Conservation (phyloP, 2,113 vertebrate genomes). For the Balaenoptera acutorostrata region DNA sequence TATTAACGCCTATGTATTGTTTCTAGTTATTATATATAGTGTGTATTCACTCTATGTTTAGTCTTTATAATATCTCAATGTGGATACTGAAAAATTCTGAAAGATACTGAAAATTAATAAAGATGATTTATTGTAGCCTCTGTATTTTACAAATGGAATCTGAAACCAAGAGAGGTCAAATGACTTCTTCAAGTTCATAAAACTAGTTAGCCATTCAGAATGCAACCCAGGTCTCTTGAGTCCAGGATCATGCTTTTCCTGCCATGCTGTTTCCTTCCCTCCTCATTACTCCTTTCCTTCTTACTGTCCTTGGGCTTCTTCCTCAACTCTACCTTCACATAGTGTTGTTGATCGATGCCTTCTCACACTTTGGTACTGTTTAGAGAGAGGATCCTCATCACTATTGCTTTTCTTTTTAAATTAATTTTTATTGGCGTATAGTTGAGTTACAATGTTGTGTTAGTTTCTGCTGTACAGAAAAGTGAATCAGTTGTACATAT, state of each 20-base stretch:
- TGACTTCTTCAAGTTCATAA: not conserved
- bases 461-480: too few relatives aligned
- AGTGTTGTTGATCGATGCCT: not conserved
- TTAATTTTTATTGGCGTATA: too few relatives aligned
- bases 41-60: not conserved
- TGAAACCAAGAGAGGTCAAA: not conserved
- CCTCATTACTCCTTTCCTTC: not conserved
- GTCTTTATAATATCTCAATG: not conserved
- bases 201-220: not conserved
- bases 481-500: too few relatives aligned
- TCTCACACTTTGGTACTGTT: not conserved
- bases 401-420: not conserved
- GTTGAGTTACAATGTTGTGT: too few relatives aligned
- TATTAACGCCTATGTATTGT: not conserved
- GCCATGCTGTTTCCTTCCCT: rapidly evolving
- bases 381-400: not conserved
- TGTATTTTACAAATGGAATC: not conserved
- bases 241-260: not conserved
- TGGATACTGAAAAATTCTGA: not conserved
- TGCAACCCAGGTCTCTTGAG: rapidly evolving
- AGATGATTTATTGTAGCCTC: not conserved
- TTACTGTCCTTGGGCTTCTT: not conserved
- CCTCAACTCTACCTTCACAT: not conserved
- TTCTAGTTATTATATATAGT: not conserved
- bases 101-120: not conserved